phyloP scores from a whole-genome alignment of 2,888 invertebrate species.

The Tetanocera ferruginea region DNA sequence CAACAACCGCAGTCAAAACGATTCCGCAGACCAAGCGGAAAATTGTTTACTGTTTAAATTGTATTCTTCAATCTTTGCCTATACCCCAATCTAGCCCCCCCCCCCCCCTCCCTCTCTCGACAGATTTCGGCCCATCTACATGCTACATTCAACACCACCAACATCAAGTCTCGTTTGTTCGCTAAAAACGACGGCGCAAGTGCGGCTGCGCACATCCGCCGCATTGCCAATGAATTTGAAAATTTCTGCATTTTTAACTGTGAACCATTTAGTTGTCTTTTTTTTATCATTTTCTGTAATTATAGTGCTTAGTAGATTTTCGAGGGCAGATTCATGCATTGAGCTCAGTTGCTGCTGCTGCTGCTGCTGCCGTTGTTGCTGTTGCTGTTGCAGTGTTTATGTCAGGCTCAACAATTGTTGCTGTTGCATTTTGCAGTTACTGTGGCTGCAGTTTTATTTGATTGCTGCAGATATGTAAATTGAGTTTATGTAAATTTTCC shows the following conservation, averaged over 20 bases:
- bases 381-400: neutral
- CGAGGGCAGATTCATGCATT: conserved; percentile 13
- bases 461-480: conserved; percentile 29
- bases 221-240: conserved; percentile 19
- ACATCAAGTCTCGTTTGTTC: neutral
- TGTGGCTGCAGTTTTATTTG: neutral
- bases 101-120: neutral
- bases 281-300: conserved; percentile 32
- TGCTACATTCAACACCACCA: neutral
- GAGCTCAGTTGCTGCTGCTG: neutral
- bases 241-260: conserved; percentile 4
- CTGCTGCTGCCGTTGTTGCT: neutral
- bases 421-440: neutral
- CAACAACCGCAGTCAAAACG: neutral
- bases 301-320: conserved; percentile 33
- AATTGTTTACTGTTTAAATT: conserved; percentile 32
- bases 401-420: neutral
- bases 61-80: neutral
- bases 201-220: conserved; percentile 16
- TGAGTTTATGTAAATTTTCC: conserved; percentile 33
- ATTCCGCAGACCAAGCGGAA: conserved; percentile 25
- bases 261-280: neutral
- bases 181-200: neutral
- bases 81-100: neutral
- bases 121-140: neutral